phyloP scores from a whole-genome alignment of 2,113 vertebrate species.

The Mirza zaza region DNA sequence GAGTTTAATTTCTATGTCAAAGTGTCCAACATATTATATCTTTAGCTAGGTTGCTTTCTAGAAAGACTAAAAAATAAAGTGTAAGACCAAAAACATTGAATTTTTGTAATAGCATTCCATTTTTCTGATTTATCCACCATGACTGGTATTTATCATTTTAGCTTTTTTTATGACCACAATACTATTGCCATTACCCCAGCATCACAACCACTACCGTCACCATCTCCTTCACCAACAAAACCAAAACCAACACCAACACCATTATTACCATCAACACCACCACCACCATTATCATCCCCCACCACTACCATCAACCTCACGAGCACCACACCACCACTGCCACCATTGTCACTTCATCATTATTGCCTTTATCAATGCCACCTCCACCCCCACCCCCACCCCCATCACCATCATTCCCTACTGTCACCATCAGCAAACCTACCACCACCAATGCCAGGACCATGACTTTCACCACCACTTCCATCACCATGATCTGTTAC shows the following conservation, averaged over 20 bases:
- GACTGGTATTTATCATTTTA: not conserved
- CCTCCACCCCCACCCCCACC: too few species aligned
- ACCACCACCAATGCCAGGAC: not conserved
- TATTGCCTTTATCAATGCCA: too few species aligned
- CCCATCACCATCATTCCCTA: not conserved
- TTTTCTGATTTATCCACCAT: not conserved
- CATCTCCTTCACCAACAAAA: not conserved
- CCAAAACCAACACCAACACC: not conserved
- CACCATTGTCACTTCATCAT: not conserved
- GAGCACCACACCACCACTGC: not conserved
- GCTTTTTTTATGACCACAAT: not conserved
- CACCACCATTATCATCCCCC: not conserved
- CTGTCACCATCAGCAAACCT: not conserved
- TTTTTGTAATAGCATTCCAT: not conserved
- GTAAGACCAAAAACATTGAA: not conserved
- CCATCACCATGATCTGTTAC: not conserved
- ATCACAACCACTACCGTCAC: not conserved
- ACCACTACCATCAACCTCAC: not conserved
- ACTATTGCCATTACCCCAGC: too few species aligned
- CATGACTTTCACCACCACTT: not conserved
- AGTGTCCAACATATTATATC: not conserved
- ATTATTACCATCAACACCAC: not conserved
- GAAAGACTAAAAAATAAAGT: not conserved
- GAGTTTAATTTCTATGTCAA: conserved; percentile 35
- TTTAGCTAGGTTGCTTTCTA: not conserved